Evolutionary conservation across 2,888 invertebrate species (phyloP).

Genomic region (Drosophila mimica): DNA sequence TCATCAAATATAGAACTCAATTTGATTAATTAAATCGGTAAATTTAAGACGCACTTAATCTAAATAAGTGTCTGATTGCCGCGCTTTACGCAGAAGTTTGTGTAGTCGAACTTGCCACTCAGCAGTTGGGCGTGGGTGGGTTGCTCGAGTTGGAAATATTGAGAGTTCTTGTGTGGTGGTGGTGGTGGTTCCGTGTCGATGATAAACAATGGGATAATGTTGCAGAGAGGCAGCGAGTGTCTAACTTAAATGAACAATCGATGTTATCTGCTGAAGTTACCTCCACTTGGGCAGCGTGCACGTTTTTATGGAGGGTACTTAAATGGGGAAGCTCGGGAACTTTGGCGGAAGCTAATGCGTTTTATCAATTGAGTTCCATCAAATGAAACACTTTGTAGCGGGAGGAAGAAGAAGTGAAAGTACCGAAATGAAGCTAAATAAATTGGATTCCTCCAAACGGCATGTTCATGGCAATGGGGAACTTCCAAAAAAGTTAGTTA

Average conservation of each 20-base stretch:
- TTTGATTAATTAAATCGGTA: conserved; percentile 74
- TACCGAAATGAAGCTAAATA: conserved; percentile 62
- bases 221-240: conserved; percentile 19
- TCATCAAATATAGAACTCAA: conserved; percentile 51
- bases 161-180: neutral
- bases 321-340: conserved; percentile 46
- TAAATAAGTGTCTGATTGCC: conserved; percentile 58
- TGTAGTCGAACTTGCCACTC: conserved; percentile 36
- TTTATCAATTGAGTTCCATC: conserved; percentile 80
- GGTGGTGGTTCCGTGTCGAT: conserved; percentile 32
- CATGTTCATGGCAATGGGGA: neutral
- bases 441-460: conserved; percentile 63
- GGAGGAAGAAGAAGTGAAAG: conserved; percentile 7
- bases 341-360: conserved; percentile 74
- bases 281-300: conserved; percentile 29
- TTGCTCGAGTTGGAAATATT: neutral
- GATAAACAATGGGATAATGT: conserved; percentile 51
- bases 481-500: conserved; percentile 61
- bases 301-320: conserved; percentile 63
- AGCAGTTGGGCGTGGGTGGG: neutral
- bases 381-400: conserved; percentile 73
- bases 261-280: conserved; percentile 55
- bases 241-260: conserved; percentile 68
- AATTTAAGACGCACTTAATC: conserved; percentile 64
- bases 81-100: conserved; percentile 36